These are phyloP conservation scores for Troilus luridus DNA, from an alignment of 2,888 invertebrate species.

Conservation along the genomic window DNA sequence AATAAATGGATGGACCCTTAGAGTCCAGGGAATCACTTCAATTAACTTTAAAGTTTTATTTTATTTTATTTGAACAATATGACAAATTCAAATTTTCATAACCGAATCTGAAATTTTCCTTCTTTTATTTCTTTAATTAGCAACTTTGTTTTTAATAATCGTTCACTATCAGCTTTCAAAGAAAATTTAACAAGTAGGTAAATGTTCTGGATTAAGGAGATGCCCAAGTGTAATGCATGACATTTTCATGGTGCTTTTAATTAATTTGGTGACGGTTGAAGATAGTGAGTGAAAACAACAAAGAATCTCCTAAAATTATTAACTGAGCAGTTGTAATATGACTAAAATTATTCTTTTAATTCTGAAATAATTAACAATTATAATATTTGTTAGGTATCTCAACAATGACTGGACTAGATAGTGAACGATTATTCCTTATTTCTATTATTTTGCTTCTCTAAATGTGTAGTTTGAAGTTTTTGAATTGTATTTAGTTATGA, in stretches of 20 bases:
- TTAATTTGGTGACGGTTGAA: conserved; percentile 60
- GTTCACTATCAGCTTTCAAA: conserved; percentile 61
- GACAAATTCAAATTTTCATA: conserved; percentile 14
- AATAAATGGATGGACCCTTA: conserved; percentile 48
- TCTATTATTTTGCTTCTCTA: conserved; percentile 57
- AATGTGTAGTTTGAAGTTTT: conserved; percentile 38
- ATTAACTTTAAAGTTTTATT: conserved; percentile 44
- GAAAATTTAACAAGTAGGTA: not conserved
- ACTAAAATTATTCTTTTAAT: conserved; percentile 7
- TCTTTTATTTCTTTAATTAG: conserved; percentile 29
- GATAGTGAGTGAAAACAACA: not conserved
- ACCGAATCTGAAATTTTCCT: not conserved
- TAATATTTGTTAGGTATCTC: conserved; percentile 4
- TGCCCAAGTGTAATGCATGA: conserved; percentile 60
- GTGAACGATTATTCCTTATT: conserved; percentile 63
- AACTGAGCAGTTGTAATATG: conserved; percentile 37
- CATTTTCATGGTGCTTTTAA: conserved; percentile 58
- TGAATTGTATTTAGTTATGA: conserved; percentile 47
- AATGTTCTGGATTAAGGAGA: conserved; percentile 58
- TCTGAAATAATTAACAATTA: conserved; percentile 49
- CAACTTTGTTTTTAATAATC: conserved; percentile 59
- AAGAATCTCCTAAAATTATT: conserved; percentile 13
- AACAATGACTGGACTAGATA: conserved; percentile 57
- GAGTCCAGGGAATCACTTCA: conserved; percentile 47
- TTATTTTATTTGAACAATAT: conserved; percentile 11